A percentile compares a stretch with the other conserved stretches of the same genome.
Evolutionary conservation across 2,113 vertebrate genomes (phyloP).

Genomic region (Percopsis transmontana): DNA sequence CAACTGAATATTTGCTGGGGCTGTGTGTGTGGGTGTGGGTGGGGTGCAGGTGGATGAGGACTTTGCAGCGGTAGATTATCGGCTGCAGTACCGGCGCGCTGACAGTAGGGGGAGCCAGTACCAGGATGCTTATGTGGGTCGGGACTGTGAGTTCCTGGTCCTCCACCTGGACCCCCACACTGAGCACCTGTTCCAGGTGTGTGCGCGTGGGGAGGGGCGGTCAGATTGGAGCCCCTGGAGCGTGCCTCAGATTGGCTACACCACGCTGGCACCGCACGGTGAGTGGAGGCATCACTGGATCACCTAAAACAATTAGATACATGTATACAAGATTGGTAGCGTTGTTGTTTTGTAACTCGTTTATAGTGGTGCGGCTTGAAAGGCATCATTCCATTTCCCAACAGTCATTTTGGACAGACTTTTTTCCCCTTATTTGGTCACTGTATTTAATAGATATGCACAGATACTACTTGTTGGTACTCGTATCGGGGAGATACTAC

Average conservation of each 20-base stretch:
- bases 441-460: too few species aligned
- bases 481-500: too few species aligned
- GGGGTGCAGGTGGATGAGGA: conserved; percentile 90
- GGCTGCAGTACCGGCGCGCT: conserved; percentile 86
- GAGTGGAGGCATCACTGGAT: conserved; percentile 2
- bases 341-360: too few species aligned
- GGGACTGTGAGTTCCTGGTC: conserved; percentile 88
- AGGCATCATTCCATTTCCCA: too few species aligned
- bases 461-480: too few species aligned
- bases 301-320: neutral
- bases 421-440: too few species aligned
- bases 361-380: too few species aligned
- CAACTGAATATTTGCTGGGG: neutral
- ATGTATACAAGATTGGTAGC: too few species aligned
- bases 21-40: neutral
- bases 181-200: conserved; percentile 92
- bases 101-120: conserved; percentile 80
- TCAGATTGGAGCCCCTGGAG: conserved; percentile 99
- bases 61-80: conserved; percentile 87
- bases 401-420: too few species aligned
- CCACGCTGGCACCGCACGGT: conserved; percentile 91
- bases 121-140: conserved; percentile 90
- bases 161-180: conserved; percentile 89
- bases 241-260: conserved; percentile 83
- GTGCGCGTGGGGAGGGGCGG: conserved; percentile 90